Evolutionary conservation across 37 sponge, comb jelly and placozoan species (phyloP), one percentile per base, ranked within the genome.

Genomic region (Axinella damicornis): DNA sequence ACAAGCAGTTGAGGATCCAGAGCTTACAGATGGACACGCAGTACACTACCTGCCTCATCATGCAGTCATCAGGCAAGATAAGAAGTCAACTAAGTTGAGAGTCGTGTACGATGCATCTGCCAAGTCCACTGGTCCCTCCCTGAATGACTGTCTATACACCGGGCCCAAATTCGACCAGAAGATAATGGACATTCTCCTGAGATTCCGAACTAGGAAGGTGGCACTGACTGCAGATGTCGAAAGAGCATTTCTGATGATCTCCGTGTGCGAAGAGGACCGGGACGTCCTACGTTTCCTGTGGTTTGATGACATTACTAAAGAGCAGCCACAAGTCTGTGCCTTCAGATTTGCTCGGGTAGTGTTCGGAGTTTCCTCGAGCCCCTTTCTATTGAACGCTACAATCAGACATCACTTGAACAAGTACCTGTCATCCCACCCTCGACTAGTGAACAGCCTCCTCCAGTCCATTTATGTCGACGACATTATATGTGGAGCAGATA

Each of bases 381-480:
- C 67, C 53, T 79, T 66, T 31, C 67, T 79, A 21, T 41, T 79
- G 39, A 79, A 79, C 19, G 46, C 65, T 30, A 79, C 80, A 0
- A 65, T 79, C 30, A 73, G 62, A 30, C 62, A 77, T 60, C 77
- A 77, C 32, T 17, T 79, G 53, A 27, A 79, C 30, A 79, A 40
- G 16, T 79, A 79, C 39, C 22, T 19, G 57, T 56, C 73, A 32
- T 56, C 57, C 20, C 58, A 82, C 20, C 35, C 83, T n/a, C 57
- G 53, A 21, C 35, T 71, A 20, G 73, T 82, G 13, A 56, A 35
- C 24, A 58, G 35, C 2, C 17, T 82, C 38, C 18, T 21, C 16
- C 34, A 82, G 33, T 82, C 83, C 28, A 82, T 82, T 24, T 82
- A 82, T 40, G 83, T 82, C 12, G 83, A 82, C 30, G 83, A 82